Evolutionary conservation across 2,797 vertebrate species (phyloP), one percentile per base, ranked within the genome.

Genomic region (Distichodus sexfasciatus): DNA sequence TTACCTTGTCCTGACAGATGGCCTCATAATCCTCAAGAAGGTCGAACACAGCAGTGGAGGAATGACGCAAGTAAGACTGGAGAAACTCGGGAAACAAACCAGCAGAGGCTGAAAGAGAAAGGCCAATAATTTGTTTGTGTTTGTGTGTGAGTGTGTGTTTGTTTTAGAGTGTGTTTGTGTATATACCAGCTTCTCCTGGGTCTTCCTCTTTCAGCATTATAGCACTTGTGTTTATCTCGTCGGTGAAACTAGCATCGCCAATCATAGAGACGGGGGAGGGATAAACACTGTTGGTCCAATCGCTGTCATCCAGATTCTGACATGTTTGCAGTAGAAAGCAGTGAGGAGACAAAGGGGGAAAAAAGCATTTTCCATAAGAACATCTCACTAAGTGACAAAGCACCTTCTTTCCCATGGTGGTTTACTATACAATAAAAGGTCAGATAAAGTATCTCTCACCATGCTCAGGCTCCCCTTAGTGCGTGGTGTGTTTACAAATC

Each of bases 81-180:
- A 98, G 90, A 83, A 99, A 99, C 58, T 96, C 94, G 40, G 92
- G 90, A 85, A 95, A 98, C 79, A 99, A 92, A 82, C 94, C 93
- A 83, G 94, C 88, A 15, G 95, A 94, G 46, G 93, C 97, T 98
- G 53, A 24, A 10, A 59, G n/a, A 57, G 24, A 53, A 5, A 12
- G 8, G 8, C 4, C 10, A 8, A 4, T 11, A 23, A 38, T 46
- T n/a, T 44, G 43, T 44, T 2, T 48, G 21, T 28, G 23, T 26
- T 10, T 23, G 43, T 35, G 63, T 38, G 8, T 66, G 19, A 40
- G 40, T 55, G 28, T 1, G 29, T 51, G 23, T 43, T 14, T 53
- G 11, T 10, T 35, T 12, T 4, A 21, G 21, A 44, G 6, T 3
- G 11, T 4, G 21, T 28, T 46, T 23, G 47, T 3, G 24, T 67